Conservation (phyloP, 2,113 vertebrate species). For the Anolis carolinensis region DNA sequence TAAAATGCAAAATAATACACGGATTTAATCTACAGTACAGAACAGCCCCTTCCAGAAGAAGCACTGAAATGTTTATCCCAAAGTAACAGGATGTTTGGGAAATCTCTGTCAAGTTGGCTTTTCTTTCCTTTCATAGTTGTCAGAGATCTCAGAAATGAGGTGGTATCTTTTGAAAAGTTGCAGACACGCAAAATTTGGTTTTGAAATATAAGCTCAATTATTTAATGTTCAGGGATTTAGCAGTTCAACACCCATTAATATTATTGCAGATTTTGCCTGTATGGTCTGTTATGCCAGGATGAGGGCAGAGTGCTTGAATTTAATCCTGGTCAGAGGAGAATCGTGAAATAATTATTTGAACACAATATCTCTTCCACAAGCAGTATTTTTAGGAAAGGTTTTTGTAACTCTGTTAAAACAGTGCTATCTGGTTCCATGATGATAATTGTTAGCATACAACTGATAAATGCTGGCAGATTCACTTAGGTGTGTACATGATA, state of each 20-base stretch:
- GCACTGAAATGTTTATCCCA: conserved; percentile 33
- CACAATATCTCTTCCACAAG: background rate
- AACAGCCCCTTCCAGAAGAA: conserved; percentile 10
- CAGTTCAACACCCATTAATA: background rate
- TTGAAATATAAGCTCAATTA: conserved; percentile 27
- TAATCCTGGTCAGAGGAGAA: background rate
- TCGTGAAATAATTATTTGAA: conserved; percentile 40
- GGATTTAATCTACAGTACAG: conserved; percentile 10
- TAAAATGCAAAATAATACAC: conserved; percentile 13
- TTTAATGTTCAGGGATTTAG: conserved; percentile 4
- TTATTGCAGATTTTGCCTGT: background rate
- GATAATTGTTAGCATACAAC: background rate
- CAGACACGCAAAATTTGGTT: background rate
- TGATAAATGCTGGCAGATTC: background rate
- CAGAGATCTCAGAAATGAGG: conserved; percentile 27
- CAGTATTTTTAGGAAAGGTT: background rate
- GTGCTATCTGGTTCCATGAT: background rate
- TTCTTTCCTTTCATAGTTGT: conserved; percentile 10
- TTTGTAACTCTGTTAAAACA: background rate
- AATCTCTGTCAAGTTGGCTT: conserved; percentile 31
- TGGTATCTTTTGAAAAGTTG: background rate
- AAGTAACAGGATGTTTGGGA: conserved; percentile 35
- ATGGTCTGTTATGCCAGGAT: fast-evolving
- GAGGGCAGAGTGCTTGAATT: background rate
- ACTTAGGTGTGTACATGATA: background rate